Percentiles rank a stretch among this genome's conserved stretches.
Conservation (phyloP, 2,113 vertebrate genomes). For the Apodemus speciosus region DNA sequence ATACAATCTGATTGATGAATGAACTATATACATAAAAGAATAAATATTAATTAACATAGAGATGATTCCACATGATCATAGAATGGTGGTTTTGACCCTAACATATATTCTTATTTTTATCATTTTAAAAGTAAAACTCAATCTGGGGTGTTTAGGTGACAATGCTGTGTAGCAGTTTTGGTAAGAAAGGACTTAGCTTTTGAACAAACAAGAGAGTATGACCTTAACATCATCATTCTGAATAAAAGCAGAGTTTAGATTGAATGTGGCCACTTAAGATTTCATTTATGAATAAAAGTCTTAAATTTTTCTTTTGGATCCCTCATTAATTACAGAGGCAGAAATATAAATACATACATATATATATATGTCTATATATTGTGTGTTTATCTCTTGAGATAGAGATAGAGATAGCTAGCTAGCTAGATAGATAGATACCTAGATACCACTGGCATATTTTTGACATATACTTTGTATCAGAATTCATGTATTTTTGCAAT, state of each 20-base stretch:
- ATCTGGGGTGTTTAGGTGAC: not conserved
- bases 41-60: not conserved
- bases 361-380: not conserved
- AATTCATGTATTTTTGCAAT: not conserved
- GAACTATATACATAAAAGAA: not conserved
- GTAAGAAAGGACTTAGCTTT: slow-evolving; percentile 22
- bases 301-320: not conserved
- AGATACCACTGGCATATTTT: not conserved
- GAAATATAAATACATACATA: not conserved
- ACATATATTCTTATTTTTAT: not conserved
- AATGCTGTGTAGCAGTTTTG: not conserved
- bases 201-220: not conserved
- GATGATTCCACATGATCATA: not conserved
- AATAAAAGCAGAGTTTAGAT: not conserved
- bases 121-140: slow-evolving; percentile 41
- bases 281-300: not conserved
- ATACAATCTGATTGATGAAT: not conserved
- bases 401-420: too few species aligned
- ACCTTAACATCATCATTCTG: not conserved
- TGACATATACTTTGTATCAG: not conserved
- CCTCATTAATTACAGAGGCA: not conserved
- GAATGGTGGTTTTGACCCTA: not conserved
- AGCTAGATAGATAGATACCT: too few species aligned
- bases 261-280: not conserved
- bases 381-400: not conserved